phyloP scores from a whole-genome alignment of 2,888 invertebrate genomes.

The Griposia aprilina region DNA sequence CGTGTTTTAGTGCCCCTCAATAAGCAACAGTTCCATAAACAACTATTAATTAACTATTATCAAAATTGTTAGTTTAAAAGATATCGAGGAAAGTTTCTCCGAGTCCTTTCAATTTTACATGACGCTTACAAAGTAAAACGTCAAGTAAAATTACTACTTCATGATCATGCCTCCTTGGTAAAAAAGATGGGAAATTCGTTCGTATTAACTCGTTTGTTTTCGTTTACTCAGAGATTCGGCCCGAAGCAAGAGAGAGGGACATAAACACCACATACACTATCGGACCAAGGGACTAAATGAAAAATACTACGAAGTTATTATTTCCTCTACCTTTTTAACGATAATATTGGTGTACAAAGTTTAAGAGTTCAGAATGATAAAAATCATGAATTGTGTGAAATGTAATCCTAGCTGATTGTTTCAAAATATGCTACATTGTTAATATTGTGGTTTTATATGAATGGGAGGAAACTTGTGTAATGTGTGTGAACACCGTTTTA shows the following conservation, averaged over 20 bases:
- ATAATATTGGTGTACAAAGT: not conserved
- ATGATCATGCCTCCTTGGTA: slow-evolving; percentile 73
- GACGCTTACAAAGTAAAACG: slow-evolving; percentile 8
- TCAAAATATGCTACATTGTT: not conserved
- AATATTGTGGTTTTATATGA: not conserved
- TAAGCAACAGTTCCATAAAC: no score
- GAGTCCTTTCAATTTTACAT: slow-evolving; percentile 34
- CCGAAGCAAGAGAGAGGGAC: slow-evolving; percentile 31
- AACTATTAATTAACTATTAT: not conserved
- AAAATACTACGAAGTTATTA: slow-evolving; percentile 1
- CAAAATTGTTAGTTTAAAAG: slow-evolving; percentile 17
- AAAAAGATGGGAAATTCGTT: slow-evolving; percentile 71
- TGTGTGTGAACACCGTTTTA: not conserved
- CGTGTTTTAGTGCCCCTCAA: no score
- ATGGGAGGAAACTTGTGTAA: not conserved
- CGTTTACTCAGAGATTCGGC: slow-evolving; percentile 37
- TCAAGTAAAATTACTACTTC: slow-evolving; percentile 63
- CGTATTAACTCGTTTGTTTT: slow-evolving; percentile 59
- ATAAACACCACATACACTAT: not conserved
- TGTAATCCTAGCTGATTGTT: not conserved
- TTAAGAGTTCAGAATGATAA: not conserved
- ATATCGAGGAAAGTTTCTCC: slow-evolving; percentile 14
- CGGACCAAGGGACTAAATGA: not conserved
- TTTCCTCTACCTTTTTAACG: not conserved
- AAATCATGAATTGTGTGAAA: not conserved